A percentile compares a stretch with the other conserved stretches of the same genome.
Evolutionary conservation across 2,797 vertebrate genomes (phyloP).

Genomic region (Hozukius guyotensis): DNA sequence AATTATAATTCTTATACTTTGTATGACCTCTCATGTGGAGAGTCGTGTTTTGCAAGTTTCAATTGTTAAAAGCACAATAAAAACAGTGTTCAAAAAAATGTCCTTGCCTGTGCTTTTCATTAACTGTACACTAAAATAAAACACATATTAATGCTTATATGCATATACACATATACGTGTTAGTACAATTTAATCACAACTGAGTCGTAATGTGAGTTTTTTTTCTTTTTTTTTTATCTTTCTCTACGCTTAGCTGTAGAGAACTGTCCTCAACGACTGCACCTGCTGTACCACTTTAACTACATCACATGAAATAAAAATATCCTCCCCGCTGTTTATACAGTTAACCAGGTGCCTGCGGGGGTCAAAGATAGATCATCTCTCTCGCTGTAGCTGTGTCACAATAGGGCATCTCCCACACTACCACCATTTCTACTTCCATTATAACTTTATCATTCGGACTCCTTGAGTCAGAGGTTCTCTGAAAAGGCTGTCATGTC

Average conservation of each 20-base stretch:
- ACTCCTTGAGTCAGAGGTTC: constrained; percentile 81
- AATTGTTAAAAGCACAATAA: too few relatives aligned
- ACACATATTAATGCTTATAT: not conserved
- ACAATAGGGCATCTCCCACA: constrained; percentile 59
- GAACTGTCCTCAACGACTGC: not conserved
- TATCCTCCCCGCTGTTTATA: constrained; percentile 50
- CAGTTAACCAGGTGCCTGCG: constrained; percentile 56
- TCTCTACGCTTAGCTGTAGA: not conserved
- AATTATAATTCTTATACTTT: too few relatives aligned
- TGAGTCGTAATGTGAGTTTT: not conserved
- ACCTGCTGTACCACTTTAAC: constrained; percentile 9
- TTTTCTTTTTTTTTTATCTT: not conserved
- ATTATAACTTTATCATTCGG: constrained; percentile 79
- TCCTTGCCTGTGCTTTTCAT: not conserved
- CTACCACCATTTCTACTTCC: constrained; percentile 69
- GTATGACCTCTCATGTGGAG: too few relatives aligned
- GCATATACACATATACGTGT: not conserved
- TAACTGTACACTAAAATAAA: not conserved
- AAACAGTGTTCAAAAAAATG: not conserved
- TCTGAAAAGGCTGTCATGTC: constrained; percentile 75
- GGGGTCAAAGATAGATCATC: constrained; percentile 68
- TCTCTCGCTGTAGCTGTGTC: constrained; percentile 47
- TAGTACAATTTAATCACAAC: not conserved
- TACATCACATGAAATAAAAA: constrained; percentile 41
- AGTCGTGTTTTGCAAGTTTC: too few relatives aligned